Conservation (phyloP, 2,888 invertebrate genomes). For the Reticulitermes lucifugus region DNA sequence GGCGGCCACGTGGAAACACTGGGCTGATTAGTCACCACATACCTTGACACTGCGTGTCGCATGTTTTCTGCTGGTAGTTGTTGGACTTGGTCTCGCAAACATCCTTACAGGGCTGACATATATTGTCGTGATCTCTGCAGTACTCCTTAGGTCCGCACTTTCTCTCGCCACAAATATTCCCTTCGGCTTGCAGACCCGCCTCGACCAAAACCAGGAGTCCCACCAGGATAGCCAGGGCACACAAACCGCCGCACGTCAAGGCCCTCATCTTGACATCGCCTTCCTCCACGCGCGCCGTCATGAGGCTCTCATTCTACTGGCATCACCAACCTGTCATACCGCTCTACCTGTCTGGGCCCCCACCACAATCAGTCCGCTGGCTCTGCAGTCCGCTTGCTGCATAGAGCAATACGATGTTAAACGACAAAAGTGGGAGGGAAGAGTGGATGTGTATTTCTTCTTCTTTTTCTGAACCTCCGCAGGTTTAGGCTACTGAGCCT, state of each 20-base stretch:
- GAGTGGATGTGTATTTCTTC: too few relatives aligned
- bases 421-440: neutral
- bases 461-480: too few relatives aligned
- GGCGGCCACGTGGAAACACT: too few relatives aligned
- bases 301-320: neutral
- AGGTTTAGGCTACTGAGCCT: too few relatives aligned
- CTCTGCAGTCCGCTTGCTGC: neutral
- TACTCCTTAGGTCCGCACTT: slow-evolving; percentile 16
- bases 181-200: neutral
- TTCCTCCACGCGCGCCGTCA: neutral
- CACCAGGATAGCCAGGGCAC: neutral
- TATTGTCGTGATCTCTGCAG: slow-evolving; percentile 22
- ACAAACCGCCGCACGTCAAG: neutral
- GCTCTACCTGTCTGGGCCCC: too few relatives aligned
- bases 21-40: neutral
- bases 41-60: slow-evolving; percentile 39
- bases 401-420: neutral
- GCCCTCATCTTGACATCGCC: neutral
- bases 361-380: too few relatives aligned
- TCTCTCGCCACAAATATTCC: slow-evolving; percentile 10
- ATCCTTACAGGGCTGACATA: slow-evolving; percentile 30
- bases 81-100: slow-evolving; percentile 38
- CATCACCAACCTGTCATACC: too few relatives aligned
- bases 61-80: slow-evolving; percentile 29
- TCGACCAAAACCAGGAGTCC: neutral